These are phyloP conservation scores for Eunapius fragilis DNA, from an alignment of 37 sponge, comb jelly and placozoan species.

Conservation along the genomic window DNA sequence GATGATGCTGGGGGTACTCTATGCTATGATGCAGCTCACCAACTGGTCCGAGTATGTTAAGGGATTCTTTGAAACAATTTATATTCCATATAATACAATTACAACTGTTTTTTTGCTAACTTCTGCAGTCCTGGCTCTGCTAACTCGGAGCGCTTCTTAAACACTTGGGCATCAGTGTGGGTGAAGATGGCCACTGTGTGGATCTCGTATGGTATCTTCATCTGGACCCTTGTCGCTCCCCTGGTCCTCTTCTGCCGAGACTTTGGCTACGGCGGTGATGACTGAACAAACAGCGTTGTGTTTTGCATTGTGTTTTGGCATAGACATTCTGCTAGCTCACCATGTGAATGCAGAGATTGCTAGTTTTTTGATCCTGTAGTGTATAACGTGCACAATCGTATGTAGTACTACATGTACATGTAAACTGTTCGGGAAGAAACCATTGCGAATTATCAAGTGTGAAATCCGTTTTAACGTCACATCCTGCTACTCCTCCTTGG, in stretches of 20 bases:
- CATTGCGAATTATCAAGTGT: neutral
- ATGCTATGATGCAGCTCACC: slow-evolving; percentile 96
- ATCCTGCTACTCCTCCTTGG: neutral
- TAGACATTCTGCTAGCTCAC: neutral
- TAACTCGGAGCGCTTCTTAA: slow-evolving; percentile 60
- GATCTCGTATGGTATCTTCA: slow-evolving; percentile 76
- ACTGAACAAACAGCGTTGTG: no score
- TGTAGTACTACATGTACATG: neutral
- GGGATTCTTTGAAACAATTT: no score
- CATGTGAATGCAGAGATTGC: neutral
- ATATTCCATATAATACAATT: no score
- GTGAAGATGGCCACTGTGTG: slow-evolving; percentile 83
- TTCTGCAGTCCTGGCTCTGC: slow-evolving; percentile 41
- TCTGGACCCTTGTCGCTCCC: slow-evolving; percentile 93
- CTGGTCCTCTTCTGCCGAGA: slow-evolving; percentile 82
- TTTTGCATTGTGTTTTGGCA: neutral
- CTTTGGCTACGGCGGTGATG: slow-evolving; percentile 73
- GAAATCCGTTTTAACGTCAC: neutral
- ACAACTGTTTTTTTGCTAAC: no score
- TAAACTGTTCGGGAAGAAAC: neutral
- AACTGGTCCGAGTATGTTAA: slow-evolving; percentile 91
- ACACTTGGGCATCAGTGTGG: slow-evolving; percentile 87
- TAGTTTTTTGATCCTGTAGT: neutral
- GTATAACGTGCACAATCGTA: neutral
- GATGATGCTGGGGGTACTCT: slow-evolving; percentile 88